phyloP scores from a whole-genome alignment of 2,888 invertebrate genomes.

The Itoplectis maculator region DNA sequence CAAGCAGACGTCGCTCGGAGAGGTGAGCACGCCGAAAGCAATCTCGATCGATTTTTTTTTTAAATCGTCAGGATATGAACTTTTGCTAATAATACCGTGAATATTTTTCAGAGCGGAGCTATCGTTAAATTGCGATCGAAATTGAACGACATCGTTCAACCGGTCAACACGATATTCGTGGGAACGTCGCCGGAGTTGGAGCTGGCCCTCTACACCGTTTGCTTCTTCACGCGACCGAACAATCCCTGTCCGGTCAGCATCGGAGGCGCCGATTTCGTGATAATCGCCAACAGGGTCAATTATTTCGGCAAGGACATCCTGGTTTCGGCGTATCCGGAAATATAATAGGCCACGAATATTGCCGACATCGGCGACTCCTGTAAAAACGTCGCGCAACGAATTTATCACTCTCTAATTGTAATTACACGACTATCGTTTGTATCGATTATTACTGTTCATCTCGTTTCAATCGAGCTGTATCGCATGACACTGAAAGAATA shows the following conservation, averaged over 20 bases:
- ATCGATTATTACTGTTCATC: conserved; percentile 19
- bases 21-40: conserved; percentile 86
- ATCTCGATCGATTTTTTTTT: conserved; percentile 28
- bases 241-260: conserved; percentile 90
- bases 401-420: conserved; percentile 21
- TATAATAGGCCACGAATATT: too few relatives aligned
- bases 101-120: conserved; percentile 88
- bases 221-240: conserved; percentile 92
- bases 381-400: conserved; percentile 21
- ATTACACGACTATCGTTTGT: conserved; percentile 21
- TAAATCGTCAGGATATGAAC: background rate
- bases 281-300: conserved; percentile 90
- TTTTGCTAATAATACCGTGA: background rate
- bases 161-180: conserved; percentile 91
- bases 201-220: conserved; percentile 94
- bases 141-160: conserved; percentile 90
- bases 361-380: too few relatives aligned
- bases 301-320: conserved; percentile 93
- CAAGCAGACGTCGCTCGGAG: conserved; percentile 89
- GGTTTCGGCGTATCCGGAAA: conserved; percentile 93
- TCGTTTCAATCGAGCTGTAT: conserved; percentile 21
- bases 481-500: conserved; percentile 56
- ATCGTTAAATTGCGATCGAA: conserved; percentile 91
- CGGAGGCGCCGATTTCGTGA: conserved; percentile 89
- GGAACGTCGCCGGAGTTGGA: conserved; percentile 97